Percentiles rank a stretch among this genome's conserved stretches.
These are phyloP conservation scores for Coelinius sp. DNA, from an alignment of 2,888 invertebrate species.

Conservation along the genomic window DNA sequence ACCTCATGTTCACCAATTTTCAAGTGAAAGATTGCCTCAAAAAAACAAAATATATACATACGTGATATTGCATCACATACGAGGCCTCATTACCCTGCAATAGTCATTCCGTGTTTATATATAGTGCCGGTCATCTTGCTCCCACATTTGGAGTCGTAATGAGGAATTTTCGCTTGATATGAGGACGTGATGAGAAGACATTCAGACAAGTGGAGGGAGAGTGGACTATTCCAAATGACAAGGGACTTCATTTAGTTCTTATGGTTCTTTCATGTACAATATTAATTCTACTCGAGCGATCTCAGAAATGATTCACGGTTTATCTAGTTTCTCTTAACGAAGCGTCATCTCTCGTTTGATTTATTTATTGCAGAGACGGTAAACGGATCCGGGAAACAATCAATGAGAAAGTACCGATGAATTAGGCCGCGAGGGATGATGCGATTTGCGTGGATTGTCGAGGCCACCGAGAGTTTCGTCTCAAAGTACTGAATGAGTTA, in stretches of 20 bases:
- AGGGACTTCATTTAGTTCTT: slow-evolving; percentile 10
- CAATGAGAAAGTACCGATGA: slow-evolving; percentile 11
- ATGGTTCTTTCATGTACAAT: not conserved
- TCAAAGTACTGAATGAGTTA: slow-evolving; percentile 30
- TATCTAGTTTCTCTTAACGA: not conserved
- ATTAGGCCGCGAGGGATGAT: not conserved
- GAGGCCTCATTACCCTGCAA: not conserved
- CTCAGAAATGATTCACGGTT: slow-evolving; percentile 5
- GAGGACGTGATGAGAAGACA: slow-evolving; percentile 1
- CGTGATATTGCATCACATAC: slow-evolving; percentile 1
- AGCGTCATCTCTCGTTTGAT: not conserved
- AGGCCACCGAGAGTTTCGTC: slow-evolving; percentile 20
- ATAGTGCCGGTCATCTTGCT: not conserved
- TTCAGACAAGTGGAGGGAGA: not conserved
- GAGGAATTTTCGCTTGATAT: not conserved
- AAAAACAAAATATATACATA: not conserved
- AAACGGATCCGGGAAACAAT: not conserved
- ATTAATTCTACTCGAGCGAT: not conserved
- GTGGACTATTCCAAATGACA: not conserved
- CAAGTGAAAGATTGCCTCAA: not conserved
- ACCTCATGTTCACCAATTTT: slow-evolving; percentile 21
- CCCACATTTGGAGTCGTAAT: slow-evolving; percentile 7
- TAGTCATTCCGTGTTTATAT: slow-evolving; percentile 7
- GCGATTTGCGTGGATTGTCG: slow-evolving; percentile 12
- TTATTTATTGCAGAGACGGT: not conserved